These are phyloP conservation scores for Malurus leucopterus DNA, from an alignment of 2,797 vertebrate genomes.

Conservation along the genomic window DNA sequence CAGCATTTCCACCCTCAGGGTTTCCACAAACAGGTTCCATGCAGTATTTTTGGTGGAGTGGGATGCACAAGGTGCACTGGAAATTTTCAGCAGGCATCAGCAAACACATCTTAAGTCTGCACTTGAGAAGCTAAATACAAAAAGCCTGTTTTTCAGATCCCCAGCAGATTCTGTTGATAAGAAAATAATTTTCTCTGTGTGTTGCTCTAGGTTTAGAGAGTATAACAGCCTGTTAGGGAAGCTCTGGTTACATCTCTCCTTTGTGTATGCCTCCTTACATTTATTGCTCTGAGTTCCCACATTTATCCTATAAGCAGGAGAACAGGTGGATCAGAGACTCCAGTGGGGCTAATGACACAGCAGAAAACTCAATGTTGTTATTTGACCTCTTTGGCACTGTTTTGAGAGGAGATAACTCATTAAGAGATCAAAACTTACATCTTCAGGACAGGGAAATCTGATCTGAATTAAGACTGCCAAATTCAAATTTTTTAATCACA, in stretches of 20 bases:
- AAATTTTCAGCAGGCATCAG: background rate
- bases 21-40: background rate
- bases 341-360: background rate
- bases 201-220: background rate
- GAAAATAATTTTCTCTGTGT: background rate
- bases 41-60: background rate
- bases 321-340: background rate
- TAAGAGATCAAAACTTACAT: background rate
- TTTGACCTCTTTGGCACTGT: background rate
- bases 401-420: background rate
- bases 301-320: background rate
- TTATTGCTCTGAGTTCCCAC: background rate
- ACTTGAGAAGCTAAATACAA: background rate
- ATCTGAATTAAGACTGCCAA: background rate
- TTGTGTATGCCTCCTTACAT: background rate
- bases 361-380: background rate
- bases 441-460: background rate
- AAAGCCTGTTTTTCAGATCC: background rate
- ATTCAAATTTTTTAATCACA: background rate
- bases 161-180: background rate
- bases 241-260: background rate
- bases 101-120: background rate
- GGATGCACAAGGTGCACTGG: background rate
- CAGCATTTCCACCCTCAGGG: background rate
- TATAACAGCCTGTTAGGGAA: accelerated